Evolutionary conservation across 2,888 invertebrate species (phyloP), one percentile per base, ranked within the genome.

Genomic region (Dexiosoma caninum): DNA sequence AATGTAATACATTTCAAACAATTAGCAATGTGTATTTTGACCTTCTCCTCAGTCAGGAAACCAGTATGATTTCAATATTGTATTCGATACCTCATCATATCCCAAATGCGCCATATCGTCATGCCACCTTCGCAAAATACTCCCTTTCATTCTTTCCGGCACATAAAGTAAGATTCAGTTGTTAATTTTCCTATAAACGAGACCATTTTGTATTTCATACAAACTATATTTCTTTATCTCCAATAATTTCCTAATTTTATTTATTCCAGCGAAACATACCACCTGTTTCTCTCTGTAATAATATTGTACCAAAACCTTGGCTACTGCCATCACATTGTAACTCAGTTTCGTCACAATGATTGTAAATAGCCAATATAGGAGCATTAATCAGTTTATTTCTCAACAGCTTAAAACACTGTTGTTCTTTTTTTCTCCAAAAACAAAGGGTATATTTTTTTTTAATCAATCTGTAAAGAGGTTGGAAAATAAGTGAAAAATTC

Each of bases 271-370:
- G 40, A 59, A 59, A 77, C 14, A n/a, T 46, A 12, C 60, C 55
- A 21, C 69, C 72, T 2, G 21, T 9, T 10, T 67, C 60, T 0
- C 42, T 60, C n/a, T 77, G 76, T 7, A 81, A 14, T 6, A 81
- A 27, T 9, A 77, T 7, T 5, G 75, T 46, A 1, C 75, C 78
- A 27, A 77, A 82, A 0, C 76, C 72, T 1, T 42, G 14, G 7
- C 62, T 40, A 35, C 78, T 78, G 23, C 78, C 78, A 14, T 78
- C 75, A 57, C 78, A 78, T 42, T 82, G 78, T 9, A 62, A 30
- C 51, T 27, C 67, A 2, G 67, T 64, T 1, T 64, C n/a, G 12
- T 35, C 21, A 0, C 10, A 2, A 2, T 49, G 66, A 6, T 64
- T 30, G 8, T 66, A 66, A 16, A 66, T 66, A 27, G 66, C 51